A percentile compares a stretch with the other conserved stretches of the same genome.
Conservation (phyloP, 1,140 invertebrate genomes). For the Halictus rubicundus region DNA sequence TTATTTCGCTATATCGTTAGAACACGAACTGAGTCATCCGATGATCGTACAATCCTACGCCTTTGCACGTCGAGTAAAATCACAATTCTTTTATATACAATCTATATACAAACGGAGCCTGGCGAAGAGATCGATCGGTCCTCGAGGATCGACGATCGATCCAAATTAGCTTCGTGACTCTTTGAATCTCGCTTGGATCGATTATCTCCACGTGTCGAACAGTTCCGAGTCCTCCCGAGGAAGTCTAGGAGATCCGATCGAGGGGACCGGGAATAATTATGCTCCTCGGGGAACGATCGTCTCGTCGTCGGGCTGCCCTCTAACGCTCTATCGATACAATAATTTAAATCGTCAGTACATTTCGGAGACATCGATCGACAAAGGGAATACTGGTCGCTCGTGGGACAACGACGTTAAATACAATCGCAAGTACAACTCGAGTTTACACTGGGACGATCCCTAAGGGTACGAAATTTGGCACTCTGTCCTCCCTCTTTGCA, state of each 20-base stretch:
- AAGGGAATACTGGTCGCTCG: conserved; percentile 76
- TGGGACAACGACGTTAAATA: conserved; percentile 71
- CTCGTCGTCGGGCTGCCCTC: neutral
- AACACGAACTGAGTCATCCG: conserved; percentile 77
- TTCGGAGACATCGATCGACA: conserved; percentile 73
- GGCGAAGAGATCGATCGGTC: conserved; percentile 1
- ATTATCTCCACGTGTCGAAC: neutral
- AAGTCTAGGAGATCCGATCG: neutral
- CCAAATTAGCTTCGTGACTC: neutral
- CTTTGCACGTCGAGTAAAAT: conserved; percentile 76
- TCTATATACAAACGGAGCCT: conserved; percentile 70
- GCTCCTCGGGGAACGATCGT: conserved; percentile 21
- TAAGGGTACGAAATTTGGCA: conserved; percentile 77
- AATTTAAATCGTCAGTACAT: conserved; percentile 77
- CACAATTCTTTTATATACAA: conserved; percentile 79
- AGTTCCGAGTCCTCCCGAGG: neutral
- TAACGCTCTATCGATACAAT: conserved; percentile 66
- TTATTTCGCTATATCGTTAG: conserved; percentile 80
- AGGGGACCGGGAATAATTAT: too few relatives aligned
- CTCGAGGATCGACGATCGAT: conserved; percentile 7
- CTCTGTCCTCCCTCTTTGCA: conserved; percentile 57
- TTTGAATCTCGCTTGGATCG: conserved; percentile 9
- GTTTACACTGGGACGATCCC: conserved; percentile 72
- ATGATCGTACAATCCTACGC: conserved; percentile 71
- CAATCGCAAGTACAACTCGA: conserved; percentile 71